Conservation (phyloP, 37 sponge, comb jelly and placozoan genomes). For the Eunapius fragilis region DNA sequence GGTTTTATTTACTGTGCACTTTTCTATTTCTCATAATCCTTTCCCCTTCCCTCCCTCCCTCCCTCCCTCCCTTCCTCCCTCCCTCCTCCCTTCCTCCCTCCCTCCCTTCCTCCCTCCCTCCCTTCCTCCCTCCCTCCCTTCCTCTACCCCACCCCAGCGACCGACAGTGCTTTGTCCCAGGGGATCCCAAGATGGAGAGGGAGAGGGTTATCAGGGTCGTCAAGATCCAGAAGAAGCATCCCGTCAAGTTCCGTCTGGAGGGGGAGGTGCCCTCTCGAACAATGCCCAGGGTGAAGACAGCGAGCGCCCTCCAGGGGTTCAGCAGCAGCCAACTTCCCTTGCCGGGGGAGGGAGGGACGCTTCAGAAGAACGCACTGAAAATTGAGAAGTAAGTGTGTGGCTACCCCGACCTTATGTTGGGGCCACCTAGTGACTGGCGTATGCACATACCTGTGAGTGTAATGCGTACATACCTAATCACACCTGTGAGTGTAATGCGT, state of each 20-base stretch:
- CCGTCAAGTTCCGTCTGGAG: slow-evolving; percentile 35
- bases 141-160: not conserved
- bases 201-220: not conserved
- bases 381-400: slow-evolving; percentile 57
- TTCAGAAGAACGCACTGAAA: slow-evolving; percentile 37
- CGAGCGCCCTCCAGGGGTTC: slow-evolving; percentile 40
- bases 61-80: not conserved
- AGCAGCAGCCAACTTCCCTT: slow-evolving; percentile 36
- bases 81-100: not conserved
- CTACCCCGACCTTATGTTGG: not conserved
- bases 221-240: not conserved
- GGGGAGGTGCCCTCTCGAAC: slow-evolving; percentile 32
- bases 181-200: not conserved
- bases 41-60: not conserved
- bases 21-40: not conserved
- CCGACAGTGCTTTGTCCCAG: not conserved
- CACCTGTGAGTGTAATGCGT: too few species aligned
- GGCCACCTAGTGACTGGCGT: too few species aligned
- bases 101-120: not conserved
- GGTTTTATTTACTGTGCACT: too few species aligned
- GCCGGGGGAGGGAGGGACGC: slow-evolving; percentile 29
- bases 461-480: too few species aligned
- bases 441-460: too few species aligned
- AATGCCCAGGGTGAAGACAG: slow-evolving; percentile 2
- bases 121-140: not conserved